Percentiles rank a stretch among this genome's conserved stretches.
Conservation (phyloP, 2,797 vertebrate genomes). For the Rhinogobio ventralis region DNA sequence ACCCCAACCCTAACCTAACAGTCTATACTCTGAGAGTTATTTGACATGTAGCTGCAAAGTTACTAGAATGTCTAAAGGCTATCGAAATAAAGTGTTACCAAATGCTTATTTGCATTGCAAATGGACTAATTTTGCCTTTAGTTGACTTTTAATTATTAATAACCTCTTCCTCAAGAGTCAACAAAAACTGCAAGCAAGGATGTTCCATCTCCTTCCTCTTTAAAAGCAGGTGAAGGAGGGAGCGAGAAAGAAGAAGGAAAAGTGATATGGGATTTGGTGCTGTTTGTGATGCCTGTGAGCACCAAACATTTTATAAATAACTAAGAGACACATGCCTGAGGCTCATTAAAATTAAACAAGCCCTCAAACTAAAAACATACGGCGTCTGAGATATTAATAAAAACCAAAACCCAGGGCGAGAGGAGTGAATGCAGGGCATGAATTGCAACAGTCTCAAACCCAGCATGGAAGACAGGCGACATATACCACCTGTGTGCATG, state of each 20-base stretch:
- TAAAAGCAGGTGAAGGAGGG: conserved; percentile 5
- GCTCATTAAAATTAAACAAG: conserved; percentile 72
- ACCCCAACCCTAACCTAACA: not conserved
- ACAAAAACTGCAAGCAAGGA: conserved; percentile 18
- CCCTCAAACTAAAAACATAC: conserved; percentile 45
- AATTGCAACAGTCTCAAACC: conserved; percentile 36
- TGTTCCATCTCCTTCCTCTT: conserved; percentile 7
- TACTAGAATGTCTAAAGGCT: not conserved
- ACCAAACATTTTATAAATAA: conserved; percentile 82
- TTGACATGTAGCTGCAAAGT: not conserved
- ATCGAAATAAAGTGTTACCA: not conserved
- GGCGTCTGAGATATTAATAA: conserved; percentile 50
- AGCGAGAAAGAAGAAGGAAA: conserved; percentile 57
- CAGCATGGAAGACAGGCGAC: conserved; percentile 36
- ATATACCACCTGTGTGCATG: conserved; percentile 40
- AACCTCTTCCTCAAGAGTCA: not conserved
- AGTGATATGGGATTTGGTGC: conserved; percentile 61
- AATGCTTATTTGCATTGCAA: not conserved
- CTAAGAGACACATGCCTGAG: conserved; percentile 70
- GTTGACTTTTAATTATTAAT: not conserved
- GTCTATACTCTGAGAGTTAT: not conserved
- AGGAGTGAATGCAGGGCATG: conserved; percentile 32
- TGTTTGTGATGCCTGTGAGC: conserved; percentile 72
- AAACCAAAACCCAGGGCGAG: conserved; percentile 20
- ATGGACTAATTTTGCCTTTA: not conserved